phyloP scores from a whole-genome alignment of 2,888 invertebrate species.

The Limenitis camilla region DNA sequence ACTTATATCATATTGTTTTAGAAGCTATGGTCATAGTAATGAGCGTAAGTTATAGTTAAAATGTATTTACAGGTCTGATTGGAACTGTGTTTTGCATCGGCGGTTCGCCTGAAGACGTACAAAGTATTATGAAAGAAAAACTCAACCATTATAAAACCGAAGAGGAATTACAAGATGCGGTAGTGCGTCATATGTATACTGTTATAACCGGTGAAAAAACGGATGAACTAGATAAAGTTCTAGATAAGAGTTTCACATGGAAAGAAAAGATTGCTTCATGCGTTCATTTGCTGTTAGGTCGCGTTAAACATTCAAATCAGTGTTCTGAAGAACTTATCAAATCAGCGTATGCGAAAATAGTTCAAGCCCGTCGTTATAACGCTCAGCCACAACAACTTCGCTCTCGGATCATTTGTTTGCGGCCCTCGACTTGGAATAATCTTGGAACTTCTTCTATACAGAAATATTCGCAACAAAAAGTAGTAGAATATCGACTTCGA shows the following conservation, averaged over 20 bases:
- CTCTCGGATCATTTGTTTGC: slow-evolving; percentile 35
- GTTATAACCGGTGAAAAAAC: slow-evolving; percentile 31
- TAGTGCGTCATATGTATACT: slow-evolving; percentile 40
- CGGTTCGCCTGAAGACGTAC: slow-evolving; percentile 36
- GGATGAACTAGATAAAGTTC: slow-evolving; percentile 19
- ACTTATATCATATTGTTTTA: slow-evolving; percentile 33
- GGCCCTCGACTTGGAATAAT: slow-evolving; percentile 20
- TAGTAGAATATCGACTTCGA: slow-evolving; percentile 36
- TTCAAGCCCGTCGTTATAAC: slow-evolving; percentile 25
- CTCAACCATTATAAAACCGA: slow-evolving; percentile 31
- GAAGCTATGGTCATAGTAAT: slow-evolving; percentile 30
- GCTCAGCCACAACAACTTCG: slow-evolving; percentile 25
- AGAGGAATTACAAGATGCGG: slow-evolving; percentile 36
- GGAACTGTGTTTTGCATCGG: slow-evolving; percentile 52
- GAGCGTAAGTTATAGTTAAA: background rate
- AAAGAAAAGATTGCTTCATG: slow-evolving; percentile 33
- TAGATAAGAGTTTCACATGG: slow-evolving; percentile 30
- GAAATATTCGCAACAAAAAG: slow-evolving; percentile 30
- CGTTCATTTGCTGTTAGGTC: slow-evolving; percentile 36
- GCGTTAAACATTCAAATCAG: slow-evolving; percentile 42
- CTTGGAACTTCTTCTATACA: slow-evolving; percentile 29
- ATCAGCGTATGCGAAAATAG: slow-evolving; percentile 33
- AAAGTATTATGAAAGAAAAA: slow-evolving; percentile 30
- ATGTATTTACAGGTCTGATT: slow-evolving; percentile 31
- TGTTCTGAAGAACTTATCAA: slow-evolving; percentile 40